Conservation (phyloP, 1,140 invertebrate genomes). For the Agrypnia vestita region DNA sequence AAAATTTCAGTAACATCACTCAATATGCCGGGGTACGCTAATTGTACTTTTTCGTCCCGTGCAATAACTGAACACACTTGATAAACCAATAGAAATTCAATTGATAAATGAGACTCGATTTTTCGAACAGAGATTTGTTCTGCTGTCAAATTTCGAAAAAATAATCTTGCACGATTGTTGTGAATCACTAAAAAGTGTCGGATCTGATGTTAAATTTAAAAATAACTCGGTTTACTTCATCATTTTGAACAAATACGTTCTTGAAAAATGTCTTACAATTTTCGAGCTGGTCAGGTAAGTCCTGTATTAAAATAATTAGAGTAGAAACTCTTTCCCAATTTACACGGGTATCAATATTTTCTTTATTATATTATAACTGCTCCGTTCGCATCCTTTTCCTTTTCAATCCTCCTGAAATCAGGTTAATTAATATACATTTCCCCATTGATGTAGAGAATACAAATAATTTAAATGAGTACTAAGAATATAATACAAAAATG, state of each 20-base stretch:
- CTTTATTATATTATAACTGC: no score
- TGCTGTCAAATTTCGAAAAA: not conserved
- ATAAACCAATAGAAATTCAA: not conserved
- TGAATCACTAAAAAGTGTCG: not conserved
- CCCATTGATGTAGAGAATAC: no score
- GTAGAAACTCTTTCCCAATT: not conserved
- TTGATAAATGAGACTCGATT: conserved; percentile 4
- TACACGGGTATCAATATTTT: no score
- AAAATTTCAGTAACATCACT: not conserved
- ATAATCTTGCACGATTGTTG: not conserved
- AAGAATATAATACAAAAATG: no score
- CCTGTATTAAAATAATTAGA: not conserved
- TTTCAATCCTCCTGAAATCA: no score
- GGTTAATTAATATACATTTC: not conserved
- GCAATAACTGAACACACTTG: conserved; percentile 13
- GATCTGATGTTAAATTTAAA: conserved; percentile 6
- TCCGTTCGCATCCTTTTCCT: no score
- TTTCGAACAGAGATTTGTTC: not conserved
- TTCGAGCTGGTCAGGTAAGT: conserved; percentile 57
- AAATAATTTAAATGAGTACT: no score
- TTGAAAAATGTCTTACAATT: conserved; percentile 55
- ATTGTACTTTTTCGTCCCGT: conserved; percentile 38
- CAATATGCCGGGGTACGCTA: not conserved
- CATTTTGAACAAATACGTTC: conserved; percentile 3
- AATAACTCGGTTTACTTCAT: not conserved